Evolutionary conservation across 2,797 vertebrate genomes (phyloP).

Genomic region (Erithacus rubecula): DNA sequence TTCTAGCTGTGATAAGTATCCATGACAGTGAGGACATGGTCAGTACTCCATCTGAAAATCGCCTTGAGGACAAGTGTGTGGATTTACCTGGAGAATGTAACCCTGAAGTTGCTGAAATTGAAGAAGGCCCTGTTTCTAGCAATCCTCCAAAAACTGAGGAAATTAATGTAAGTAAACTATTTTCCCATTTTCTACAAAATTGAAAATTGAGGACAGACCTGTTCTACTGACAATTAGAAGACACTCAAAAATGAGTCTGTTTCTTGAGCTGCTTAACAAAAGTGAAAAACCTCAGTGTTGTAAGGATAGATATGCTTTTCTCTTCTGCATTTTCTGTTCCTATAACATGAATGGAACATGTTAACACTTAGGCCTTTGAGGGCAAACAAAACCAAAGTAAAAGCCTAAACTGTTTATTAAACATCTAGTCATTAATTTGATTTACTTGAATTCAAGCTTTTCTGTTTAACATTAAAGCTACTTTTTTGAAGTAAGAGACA

Average conservation of each 20-base stretch:
- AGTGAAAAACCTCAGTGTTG: not conserved
- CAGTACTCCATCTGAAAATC: conserved; percentile 72
- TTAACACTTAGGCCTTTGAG: not conserved
- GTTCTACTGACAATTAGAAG: not conserved
- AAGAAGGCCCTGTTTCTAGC: conserved; percentile 54
- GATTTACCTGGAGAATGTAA: conserved; percentile 69
- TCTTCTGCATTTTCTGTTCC: not conserved
- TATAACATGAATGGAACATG: not conserved
- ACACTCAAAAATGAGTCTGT: fast-evolving
- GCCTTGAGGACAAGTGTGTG: conserved; percentile 56
- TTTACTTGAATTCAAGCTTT: not conserved
- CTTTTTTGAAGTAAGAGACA: too few species aligned
- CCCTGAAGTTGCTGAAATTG: conserved; percentile 79
- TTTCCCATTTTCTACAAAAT: not conserved
- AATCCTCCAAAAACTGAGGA: conserved; percentile 51
- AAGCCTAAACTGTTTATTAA: not conserved
- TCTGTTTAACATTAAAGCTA: too few species aligned
- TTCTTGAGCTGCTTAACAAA: not conserved
- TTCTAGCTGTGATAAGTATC: conserved; percentile 81
- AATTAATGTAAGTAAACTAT: conserved; percentile 66
- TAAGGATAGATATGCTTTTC: not conserved
- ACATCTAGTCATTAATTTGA: not conserved
- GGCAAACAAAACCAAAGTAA: not conserved
- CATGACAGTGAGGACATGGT: conserved; percentile 80
- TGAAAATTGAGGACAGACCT: not conserved